Conservation (phyloP, 2,797 vertebrate species). For the Fundulus diaphanus region DNA sequence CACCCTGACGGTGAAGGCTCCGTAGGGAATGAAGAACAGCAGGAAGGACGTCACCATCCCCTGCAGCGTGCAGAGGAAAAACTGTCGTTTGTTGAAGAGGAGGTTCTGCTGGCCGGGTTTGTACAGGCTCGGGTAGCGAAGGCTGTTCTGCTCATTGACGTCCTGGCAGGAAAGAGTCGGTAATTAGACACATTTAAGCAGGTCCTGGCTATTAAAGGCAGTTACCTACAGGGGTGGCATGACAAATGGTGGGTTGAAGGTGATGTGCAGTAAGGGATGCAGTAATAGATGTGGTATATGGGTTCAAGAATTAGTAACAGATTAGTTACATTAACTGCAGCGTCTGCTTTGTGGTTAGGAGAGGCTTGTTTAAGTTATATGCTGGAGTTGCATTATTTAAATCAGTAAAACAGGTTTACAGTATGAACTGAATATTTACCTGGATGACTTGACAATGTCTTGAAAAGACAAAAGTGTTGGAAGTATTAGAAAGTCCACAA, state of each 20-base stretch:
- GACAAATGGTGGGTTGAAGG: conserved; percentile 3
- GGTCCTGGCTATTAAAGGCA: background rate
- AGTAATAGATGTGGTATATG: conserved; percentile 2
- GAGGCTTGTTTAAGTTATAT: conserved; percentile 2
- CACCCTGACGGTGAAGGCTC: conserved; percentile 77
- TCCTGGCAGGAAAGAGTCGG: conserved; percentile 73
- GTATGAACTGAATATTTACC: conserved; percentile 47
- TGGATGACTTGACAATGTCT: conserved; percentile 45
- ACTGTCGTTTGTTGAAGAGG: conserved; percentile 88
- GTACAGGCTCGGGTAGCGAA: conserved; percentile 84
- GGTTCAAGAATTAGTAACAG: background rate
- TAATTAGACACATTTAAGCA: background rate
- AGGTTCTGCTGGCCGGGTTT: conserved; percentile 87
- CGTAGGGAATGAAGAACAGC: conserved; percentile 89
- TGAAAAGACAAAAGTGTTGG: conserved; percentile 35
- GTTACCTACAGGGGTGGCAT: background rate
- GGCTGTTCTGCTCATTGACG: conserved; percentile 85
- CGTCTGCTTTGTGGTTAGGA: background rate
- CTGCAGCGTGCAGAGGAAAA: conserved; percentile 87
- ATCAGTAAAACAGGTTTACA: conserved; percentile 7
- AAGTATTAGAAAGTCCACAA: conserved; percentile 6
- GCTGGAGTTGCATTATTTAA: background rate
- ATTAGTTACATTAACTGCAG: background rate
- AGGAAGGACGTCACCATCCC: conserved; percentile 85
- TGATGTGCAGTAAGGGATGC: background rate